phyloP scores from a whole-genome alignment of 1,140 invertebrate species.

The Cherax destructor region DNA sequence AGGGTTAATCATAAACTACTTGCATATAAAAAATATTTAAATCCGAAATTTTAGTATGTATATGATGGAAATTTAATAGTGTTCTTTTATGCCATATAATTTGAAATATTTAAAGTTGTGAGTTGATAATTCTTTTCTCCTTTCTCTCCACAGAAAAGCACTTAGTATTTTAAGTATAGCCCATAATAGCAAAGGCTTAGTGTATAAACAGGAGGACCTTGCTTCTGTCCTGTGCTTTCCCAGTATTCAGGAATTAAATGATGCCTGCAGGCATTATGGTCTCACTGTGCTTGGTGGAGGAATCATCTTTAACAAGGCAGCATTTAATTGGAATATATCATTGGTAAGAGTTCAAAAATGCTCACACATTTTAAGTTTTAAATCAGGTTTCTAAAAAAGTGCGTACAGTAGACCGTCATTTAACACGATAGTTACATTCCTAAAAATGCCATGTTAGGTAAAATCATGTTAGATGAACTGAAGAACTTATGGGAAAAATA shows the following conservation, averaged over 20 bases:
- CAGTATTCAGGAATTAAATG: background rate
- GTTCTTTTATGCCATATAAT: no score
- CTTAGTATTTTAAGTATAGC: conserved; percentile 24
- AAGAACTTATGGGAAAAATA: no score
- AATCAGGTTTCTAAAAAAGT: background rate
- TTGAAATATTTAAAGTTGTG: no score
- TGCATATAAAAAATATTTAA: no score
- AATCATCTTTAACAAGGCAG: conserved; percentile 22
- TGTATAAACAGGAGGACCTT: conserved; percentile 32
- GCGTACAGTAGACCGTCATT: no score
- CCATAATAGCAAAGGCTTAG: conserved; percentile 21
- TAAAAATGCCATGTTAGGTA: no score
- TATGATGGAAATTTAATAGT: no score
- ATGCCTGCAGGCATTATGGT: conserved; percentile 37
- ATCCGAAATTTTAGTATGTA: no score
- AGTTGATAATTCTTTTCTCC: no score
- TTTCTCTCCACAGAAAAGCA: background rate
- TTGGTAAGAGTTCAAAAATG: background rate
- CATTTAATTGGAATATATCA: conserved; percentile 17
- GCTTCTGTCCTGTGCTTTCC: conserved; percentile 9
- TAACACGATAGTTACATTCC: no score
- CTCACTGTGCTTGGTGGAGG: background rate
- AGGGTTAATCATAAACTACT: no score
- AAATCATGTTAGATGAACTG: no score
- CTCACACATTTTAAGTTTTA: background rate